Evolutionary conservation across 2,888 invertebrate species (phyloP), one percentile per base, ranked within the genome.

Genomic region (Hypena proboscidalis): DNA sequence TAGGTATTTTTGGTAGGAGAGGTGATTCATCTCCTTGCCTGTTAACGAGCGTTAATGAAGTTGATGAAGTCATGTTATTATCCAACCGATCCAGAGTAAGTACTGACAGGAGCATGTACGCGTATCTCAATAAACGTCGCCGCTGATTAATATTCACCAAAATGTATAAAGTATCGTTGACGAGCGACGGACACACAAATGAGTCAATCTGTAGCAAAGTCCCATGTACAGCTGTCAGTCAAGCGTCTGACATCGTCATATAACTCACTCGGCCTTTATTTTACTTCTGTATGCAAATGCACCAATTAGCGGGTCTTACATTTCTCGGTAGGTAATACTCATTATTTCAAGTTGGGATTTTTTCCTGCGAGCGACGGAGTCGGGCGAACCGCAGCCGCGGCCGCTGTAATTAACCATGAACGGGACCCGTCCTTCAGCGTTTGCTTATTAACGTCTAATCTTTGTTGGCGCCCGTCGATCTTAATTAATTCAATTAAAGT

Each of bases 371-470:
- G 50, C 70, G 70, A 58, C 61, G 65, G 67, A 50, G 70, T 58
- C 61, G 65, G 67, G 52, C 68, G 70, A 61, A 73, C 80, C 77
- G 72, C 83, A 72, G 68, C 69, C 70, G 66, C 68, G 66, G 43
- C 29, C 39, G 55, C 51, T 54, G 73, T 87, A 85, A 88, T 87
- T 87, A 87, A 83, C 84, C 79, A 75, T 79, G 77, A 85, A 81
- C 83, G 77, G 76, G 80, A 77, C 76, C 77, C 70, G 79, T 83
- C 80, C 83, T 84, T 82, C 82, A 81, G 73, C 71, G 74, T 80
- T 81, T 76, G 80, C 85, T 88, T 87, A 87, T 88, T 89, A 87
- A 85, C 82, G 81, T 85, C 84, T 87, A 87, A 87, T 90, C 85
- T 87, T 77, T 78, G 80, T 80, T 76, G 70, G 75, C 76, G 75